Percentiles rank a stretch among this genome's conserved stretches.
Conservation (phyloP, 1,140 invertebrate species). For the Macrocentrus cingulum region DNA sequence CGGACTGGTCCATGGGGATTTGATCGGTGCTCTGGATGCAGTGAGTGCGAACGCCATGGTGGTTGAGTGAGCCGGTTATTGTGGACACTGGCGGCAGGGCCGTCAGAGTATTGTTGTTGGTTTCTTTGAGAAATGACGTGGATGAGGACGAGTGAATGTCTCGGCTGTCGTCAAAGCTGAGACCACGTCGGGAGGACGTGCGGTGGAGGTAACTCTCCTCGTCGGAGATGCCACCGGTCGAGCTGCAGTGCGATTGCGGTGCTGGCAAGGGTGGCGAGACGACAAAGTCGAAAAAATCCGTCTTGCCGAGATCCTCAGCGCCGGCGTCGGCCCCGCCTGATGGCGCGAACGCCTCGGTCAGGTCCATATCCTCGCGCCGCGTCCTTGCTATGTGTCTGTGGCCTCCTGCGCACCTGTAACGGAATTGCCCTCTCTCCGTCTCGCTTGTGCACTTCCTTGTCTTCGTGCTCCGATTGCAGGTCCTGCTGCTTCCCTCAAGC, state of each 20-base stretch:
- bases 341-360: conserved; percentile 73
- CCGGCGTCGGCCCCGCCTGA: conserved; percentile 44
- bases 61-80: conserved; percentile 52
- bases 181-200: conserved; percentile 37
- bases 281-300: conserved; percentile 85
- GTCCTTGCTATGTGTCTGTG: neutral
- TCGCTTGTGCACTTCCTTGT: conserved; percentile 2
- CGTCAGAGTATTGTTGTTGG: conserved; percentile 68
- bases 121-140: conserved; percentile 63
- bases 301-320: conserved; percentile 72
- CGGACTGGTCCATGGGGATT: conserved; percentile 49
- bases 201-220: conserved; percentile 50
- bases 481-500: conserved; percentile 25
- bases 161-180: conserved; percentile 43
- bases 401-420: neutral
- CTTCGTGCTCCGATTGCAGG: neutral
- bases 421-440: neutral
- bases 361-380: conserved; percentile 63
- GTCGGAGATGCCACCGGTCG: conserved; percentile 40
- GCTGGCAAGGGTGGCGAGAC: conserved; percentile 67
- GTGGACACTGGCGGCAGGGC: conserved; percentile 51
- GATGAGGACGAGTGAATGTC: conserved; percentile 38
- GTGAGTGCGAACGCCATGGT: conserved; percentile 42
- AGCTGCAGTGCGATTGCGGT: conserved; percentile 65
- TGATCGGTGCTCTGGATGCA: conserved; percentile 39